Percentiles rank a stretch among this genome's conserved stretches.
Conservation (phyloP, 2,797 vertebrate genomes). For the Chaenodraco wilsoni region DNA sequence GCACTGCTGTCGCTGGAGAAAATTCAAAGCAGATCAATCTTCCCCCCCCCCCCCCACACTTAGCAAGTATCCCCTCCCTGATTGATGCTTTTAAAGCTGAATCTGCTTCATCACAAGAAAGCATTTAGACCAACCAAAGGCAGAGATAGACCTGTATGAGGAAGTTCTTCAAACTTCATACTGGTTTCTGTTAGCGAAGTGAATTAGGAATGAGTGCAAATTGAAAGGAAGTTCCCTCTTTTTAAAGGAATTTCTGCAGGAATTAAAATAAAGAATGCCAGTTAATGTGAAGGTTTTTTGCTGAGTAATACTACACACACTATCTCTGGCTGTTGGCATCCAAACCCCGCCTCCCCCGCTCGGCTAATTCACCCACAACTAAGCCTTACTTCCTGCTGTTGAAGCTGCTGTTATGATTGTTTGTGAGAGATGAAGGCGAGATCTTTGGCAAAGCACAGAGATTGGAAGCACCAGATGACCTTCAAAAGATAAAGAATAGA, state of each 20-base stretch:
- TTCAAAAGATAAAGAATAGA: conserved; percentile 96
- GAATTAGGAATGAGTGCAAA: not conserved
- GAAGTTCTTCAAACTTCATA: not conserved
- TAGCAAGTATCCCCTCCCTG: conserved; percentile 13
- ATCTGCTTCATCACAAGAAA: conserved; percentile 49
- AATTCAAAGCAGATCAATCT: conserved; percentile 50
- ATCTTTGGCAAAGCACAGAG: conserved; percentile 99
- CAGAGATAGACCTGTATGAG: conserved; percentile 58
- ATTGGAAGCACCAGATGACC: conserved; percentile 98
- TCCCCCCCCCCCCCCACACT: conserved; percentile 21
- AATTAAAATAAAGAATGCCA: not conserved
- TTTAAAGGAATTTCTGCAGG: not conserved
- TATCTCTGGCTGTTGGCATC: conserved; percentile 64
- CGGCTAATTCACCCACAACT: conserved; percentile 63
- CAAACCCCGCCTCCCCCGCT: conserved; percentile 51
- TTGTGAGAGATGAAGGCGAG: conserved; percentile 98
- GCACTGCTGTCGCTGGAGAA: conserved; percentile 54
- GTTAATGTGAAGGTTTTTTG: conserved; percentile 5
- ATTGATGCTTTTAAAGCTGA: conserved; percentile 45
- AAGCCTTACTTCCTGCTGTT: conserved; percentile 99
- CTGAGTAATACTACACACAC: conserved; percentile 25
- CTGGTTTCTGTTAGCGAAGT: not conserved
- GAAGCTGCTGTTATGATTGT: conserved; percentile 99
- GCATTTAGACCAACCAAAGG: conserved; percentile 55
- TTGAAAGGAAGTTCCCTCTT: not conserved